Evolutionary conservation across 2,888 invertebrate genomes (phyloP).

Genomic region (Flexamia atlantica): DNA sequence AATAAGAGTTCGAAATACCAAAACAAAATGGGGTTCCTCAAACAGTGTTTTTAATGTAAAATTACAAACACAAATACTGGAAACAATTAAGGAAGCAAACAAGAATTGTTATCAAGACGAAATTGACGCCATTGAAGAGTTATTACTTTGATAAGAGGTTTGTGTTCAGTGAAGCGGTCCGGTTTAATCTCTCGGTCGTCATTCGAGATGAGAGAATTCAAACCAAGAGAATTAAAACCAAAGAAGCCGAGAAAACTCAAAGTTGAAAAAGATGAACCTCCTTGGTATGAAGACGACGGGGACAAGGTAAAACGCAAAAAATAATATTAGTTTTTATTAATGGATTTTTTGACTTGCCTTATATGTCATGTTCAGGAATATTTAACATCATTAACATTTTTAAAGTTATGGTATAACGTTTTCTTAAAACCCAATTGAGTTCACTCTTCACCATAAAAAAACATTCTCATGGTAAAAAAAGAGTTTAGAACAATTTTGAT

Average conservation of each 20-base stretch:
- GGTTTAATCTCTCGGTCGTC: neutral
- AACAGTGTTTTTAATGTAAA: too few relatives aligned
- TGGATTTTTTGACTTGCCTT: neutral
- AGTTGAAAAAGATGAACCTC: slow-evolving; percentile 11
- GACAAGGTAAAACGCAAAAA: neutral
- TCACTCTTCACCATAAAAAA: too few relatives aligned
- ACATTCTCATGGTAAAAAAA: too few relatives aligned
- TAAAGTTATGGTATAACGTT: too few relatives aligned
- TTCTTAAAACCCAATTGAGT: too few relatives aligned
- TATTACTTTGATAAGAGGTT: slow-evolving; percentile 1
- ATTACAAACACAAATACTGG: too few relatives aligned
- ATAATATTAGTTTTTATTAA: neutral
- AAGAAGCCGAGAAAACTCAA: neutral
- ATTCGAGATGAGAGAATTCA: neutral
- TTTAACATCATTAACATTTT: too few relatives aligned
- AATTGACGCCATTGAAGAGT: neutral
- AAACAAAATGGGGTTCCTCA: too few relatives aligned
- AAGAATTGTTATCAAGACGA: neutral
- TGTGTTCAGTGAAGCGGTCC: neutral
- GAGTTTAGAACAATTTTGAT: too few relatives aligned
- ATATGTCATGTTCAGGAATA: neutral
- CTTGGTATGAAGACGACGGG: neutral
- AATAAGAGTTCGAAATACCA: too few relatives aligned
- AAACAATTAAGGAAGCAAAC: too few relatives aligned
- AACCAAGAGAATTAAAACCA: too few relatives aligned